Evolutionary conservation across 2,113 vertebrate species (phyloP).

Genomic region (Malurus cyaneus): DNA sequence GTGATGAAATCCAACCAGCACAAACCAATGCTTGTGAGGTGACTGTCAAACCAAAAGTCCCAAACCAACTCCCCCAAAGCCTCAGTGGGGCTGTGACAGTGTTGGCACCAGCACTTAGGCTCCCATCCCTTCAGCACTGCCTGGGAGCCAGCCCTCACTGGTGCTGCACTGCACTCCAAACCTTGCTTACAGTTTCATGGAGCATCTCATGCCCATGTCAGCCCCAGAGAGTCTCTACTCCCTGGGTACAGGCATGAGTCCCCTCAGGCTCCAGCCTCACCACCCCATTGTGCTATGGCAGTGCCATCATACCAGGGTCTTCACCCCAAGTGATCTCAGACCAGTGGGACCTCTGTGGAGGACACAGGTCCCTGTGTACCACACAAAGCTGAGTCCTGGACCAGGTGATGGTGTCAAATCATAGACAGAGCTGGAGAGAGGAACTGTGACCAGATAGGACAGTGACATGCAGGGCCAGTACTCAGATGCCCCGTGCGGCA

Average conservation of each 20-base stretch:
- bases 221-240: fast-evolving
- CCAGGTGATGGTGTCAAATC: neutral
- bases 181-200: fast-evolving
- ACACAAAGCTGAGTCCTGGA: neutral
- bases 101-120: neutral
- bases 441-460: neutral
- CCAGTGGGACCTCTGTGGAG: neutral
- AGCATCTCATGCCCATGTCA: neutral
- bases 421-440: neutral
- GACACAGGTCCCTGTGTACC: fast-evolving
- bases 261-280: neutral
- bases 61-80: neutral
- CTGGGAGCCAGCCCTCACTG: neutral
- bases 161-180: fast-evolving
- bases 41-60: neutral
- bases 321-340: neutral
- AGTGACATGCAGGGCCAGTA: fast-evolving
- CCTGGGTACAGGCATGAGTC: neutral
- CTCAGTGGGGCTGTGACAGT: neutral
- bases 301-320: neutral
- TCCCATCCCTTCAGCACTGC: neutral
- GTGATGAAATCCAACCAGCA: neutral
- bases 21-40: fast-evolving
- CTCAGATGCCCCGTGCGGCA: fast-evolving
- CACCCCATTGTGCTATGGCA: fast-evolving